phyloP scores from a whole-genome alignment of 2,888 invertebrate genomes.

The Tinea semifulvella region DNA sequence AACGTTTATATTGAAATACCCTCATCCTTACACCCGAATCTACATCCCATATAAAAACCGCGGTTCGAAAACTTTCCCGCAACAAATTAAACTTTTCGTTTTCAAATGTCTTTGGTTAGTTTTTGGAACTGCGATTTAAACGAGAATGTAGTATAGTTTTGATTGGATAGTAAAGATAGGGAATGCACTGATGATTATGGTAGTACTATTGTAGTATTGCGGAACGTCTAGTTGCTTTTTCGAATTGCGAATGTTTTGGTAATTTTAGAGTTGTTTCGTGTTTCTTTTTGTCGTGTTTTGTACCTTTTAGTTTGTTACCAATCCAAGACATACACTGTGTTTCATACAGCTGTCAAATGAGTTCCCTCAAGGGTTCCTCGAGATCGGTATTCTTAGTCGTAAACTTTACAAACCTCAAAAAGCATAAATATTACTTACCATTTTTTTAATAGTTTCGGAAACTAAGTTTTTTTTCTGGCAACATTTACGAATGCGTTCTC shows the following conservation, averaged over 20 bases:
- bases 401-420: too few relatives aligned
- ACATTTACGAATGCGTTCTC: too few relatives aligned
- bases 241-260: slow-evolving; percentile 9
- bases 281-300: background rate
- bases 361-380: too few relatives aligned
- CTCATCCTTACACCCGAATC: slow-evolving; percentile 18
- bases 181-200: slow-evolving; percentile 13
- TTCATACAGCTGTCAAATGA: too few relatives aligned
- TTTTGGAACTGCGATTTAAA: background rate
- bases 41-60: background rate
- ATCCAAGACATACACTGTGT: background rate
- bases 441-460: too few relatives aligned
- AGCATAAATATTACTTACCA: too few relatives aligned
- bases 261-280: background rate
- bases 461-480: too few relatives aligned
- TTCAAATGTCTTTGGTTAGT: background rate
- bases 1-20: slow-evolving; percentile 59
- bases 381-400: too few relatives aligned
- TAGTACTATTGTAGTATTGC: slow-evolving; percentile 5
- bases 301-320: background rate
- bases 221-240: slow-evolving; percentile 8
- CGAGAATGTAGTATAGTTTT: slow-evolving; percentile 4
- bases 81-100: background rate
- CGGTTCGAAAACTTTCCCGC: slow-evolving; percentile 2
- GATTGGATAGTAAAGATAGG: slow-evolving; percentile 3